Evolutionary conservation across 2,113 vertebrate genomes (phyloP).

Genomic region (Lamprotornis superbus): DNA sequence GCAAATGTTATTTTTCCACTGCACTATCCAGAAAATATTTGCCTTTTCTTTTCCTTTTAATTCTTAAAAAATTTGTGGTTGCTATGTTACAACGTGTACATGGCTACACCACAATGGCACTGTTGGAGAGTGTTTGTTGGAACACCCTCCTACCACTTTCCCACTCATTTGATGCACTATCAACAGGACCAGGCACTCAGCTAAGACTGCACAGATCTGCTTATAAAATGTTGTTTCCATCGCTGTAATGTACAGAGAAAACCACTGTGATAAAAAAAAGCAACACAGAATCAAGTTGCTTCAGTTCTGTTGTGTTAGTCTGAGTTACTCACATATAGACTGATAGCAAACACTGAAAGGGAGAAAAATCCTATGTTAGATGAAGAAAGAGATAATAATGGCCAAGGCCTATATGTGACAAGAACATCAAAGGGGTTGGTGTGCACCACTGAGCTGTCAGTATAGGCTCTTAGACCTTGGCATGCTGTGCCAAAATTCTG

Average conservation of each 20-base stretch:
- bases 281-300: neutral
- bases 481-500: neutral
- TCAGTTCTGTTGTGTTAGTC: neutral
- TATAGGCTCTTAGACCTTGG: neutral
- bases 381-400: neutral
- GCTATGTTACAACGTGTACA: neutral
- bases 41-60: neutral
- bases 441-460: neutral
- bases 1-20: neutral
- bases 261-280: neutral
- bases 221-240: neutral
- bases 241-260: neutral
- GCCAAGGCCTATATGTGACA: neutral
- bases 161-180: neutral
- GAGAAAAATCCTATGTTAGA: neutral
- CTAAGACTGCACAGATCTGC: neutral
- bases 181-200: neutral
- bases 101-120: neutral
- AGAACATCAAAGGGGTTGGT: neutral
- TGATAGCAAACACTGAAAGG: neutral
- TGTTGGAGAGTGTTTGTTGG: neutral
- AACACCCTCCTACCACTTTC: neutral
- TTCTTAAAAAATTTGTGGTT: neutral
- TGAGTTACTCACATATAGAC: neutral
- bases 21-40: neutral